Evolutionary conservation across 2,888 invertebrate species (phyloP), one percentile per base, ranked within the genome.

Genomic region (Synergus japonicus): DNA sequence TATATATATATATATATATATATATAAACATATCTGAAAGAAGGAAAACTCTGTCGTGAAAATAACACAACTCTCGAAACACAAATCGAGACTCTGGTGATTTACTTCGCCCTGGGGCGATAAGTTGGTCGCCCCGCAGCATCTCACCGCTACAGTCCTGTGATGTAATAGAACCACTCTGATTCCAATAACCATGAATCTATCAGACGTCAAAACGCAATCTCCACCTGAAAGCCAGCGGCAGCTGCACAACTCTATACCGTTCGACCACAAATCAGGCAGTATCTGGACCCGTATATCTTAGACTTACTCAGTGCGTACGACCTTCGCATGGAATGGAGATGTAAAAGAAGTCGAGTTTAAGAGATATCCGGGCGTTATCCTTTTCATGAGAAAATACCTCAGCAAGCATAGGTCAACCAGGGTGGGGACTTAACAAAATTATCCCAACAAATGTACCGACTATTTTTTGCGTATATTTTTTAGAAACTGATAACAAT

Each of bases 121-220:
- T 88, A 88, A 86, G 85, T 86, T 85, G 86, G 83, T 81, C 80
- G 60, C 76, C 67, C 69, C 78, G 65, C 67, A 63, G 78, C 76
- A 41, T 73, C 44, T 18, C 44, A 22, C 58, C 77, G 78, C 76
- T 44, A 64, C 58, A 89, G 87, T 84, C 78, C 83, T 81, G 78
- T 79, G 83, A 85, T 84, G 87, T 86, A 87, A 88, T 85, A 85
- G 89, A 87, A 89, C 89, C 89, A 87, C 89, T 91, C 93, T 94
- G 94, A 94, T 94, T 94, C 95, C 95, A 95, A 95, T 95, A 95
- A 95, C 95, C 95, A 95, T 95, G 95, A 95, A 95, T 95, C 95
- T 95, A 95, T 95, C 95, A 95, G 93, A 93, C 93, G 95, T 95
- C 95, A 94, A 94, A 94, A 94, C 94, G 94, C 94, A 94, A 94